Conservation (phyloP, 1,140 invertebrate genomes). For the Bombus affinis region DNA sequence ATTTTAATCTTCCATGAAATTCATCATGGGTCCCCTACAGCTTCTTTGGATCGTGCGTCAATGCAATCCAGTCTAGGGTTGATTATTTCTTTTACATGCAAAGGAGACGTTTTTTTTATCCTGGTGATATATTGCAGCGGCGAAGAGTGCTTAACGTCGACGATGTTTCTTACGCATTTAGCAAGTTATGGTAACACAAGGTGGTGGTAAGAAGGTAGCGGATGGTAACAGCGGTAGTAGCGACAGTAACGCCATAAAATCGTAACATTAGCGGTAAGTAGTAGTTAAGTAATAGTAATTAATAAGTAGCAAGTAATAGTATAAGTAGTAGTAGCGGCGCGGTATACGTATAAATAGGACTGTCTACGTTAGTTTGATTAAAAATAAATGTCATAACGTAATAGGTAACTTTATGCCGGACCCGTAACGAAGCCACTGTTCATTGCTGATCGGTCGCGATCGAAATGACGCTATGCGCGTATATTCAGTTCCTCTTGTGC, state of each 20-base stretch:
- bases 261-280: slow-evolving; percentile 67
- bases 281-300: slow-evolving; percentile 52
- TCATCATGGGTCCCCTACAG: background rate
- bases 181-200: slow-evolving; percentile 68
- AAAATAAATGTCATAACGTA: slow-evolving; percentile 80
- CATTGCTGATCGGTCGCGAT: background rate
- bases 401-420: slow-evolving; percentile 80
- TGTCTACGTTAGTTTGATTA: slow-evolving; percentile 80
- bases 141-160: slow-evolving; percentile 53
- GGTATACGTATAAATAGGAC: slow-evolving; percentile 80
- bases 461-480: background rate
- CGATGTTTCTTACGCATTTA: slow-evolving; percentile 54
- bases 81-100: background rate
- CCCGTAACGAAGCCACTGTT: slow-evolving; percentile 60
- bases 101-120: background rate
- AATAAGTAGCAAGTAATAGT: slow-evolving; percentile 71
- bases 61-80: background rate
- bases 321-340: slow-evolving; percentile 66
- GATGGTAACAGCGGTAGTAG: slow-evolving; percentile 68
- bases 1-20: background rate
- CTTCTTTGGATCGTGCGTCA: background rate
- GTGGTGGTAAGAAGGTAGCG: slow-evolving; percentile 65
- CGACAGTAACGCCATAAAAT: slow-evolving; percentile 60
- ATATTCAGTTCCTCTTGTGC: background rate
- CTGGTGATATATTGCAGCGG: slow-evolving; percentile 18